Percentiles rank a stretch among this genome's conserved stretches.
Conservation (phyloP, 2,113 vertebrate genomes). For the Clarias macrocephalus region DNA sequence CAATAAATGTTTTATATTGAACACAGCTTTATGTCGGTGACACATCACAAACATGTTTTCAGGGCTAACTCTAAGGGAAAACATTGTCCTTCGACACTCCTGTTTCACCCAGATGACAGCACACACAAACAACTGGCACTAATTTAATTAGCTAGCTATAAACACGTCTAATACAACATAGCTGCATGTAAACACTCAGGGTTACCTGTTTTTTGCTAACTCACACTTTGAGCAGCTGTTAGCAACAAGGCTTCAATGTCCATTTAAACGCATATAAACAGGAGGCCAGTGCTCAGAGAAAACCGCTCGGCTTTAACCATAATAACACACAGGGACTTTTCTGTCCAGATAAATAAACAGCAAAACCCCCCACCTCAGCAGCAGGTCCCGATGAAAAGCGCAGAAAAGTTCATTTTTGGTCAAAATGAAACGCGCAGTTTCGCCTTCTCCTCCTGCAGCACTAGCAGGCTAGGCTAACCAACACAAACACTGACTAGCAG, state of each 20-base stretch:
- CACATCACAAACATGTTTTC: neutral
- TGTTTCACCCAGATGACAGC: neutral
- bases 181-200: no score
- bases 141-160: constrained; percentile 31
- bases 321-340: constrained; percentile 5
- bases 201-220: neutral
- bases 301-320: neutral
- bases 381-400: neutral
- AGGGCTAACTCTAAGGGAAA: no score
- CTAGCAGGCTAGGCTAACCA: constrained; percentile 16
- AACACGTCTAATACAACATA: neutral
- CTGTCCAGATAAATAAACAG: neutral
- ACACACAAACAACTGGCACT: neutral
- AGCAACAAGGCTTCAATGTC: neutral
- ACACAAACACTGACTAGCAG: constrained; percentile 30
- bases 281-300: neutral
- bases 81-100: neutral
- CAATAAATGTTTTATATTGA: no score
- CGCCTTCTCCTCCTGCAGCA: neutral
- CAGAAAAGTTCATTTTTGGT: constrained; percentile 28
- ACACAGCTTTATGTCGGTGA: neutral
- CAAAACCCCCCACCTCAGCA: constrained; percentile 11
- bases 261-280: no score
- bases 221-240: neutral
- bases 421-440: neutral